Conservation (phyloP, 2,888 invertebrate species). For the Ochropacha duplaris region DNA sequence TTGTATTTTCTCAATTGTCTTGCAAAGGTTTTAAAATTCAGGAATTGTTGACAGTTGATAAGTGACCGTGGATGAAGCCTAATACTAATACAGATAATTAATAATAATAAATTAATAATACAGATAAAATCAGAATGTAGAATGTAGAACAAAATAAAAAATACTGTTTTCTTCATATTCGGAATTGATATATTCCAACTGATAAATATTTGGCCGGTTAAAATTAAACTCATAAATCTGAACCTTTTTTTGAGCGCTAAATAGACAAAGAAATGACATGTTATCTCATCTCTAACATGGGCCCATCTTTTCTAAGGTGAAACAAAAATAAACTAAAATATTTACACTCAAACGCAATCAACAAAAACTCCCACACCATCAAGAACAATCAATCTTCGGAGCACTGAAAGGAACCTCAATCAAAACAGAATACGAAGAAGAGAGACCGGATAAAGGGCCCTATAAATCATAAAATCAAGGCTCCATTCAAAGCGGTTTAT, state of each 20-base stretch:
- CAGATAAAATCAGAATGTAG: too few relatives aligned
- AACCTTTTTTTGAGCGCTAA: conserved; percentile 3
- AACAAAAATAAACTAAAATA: conserved; percentile 65
- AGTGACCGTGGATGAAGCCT: conserved; percentile 48
- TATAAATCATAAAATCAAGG: conserved; percentile 83
- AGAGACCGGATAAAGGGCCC: conserved; percentile 72
- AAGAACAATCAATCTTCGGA: conserved; percentile 80
- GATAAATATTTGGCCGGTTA: conserved; percentile 17
- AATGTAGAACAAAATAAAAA: too few relatives aligned
- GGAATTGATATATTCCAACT: background rate
- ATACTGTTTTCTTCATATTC: too few relatives aligned
- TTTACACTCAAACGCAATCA: conserved; percentile 69
- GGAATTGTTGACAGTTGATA: conserved; percentile 42
- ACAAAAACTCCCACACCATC: conserved; percentile 77
- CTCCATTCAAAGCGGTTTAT: conserved; percentile 76
- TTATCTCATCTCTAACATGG: conserved; percentile 31
- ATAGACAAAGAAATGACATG: conserved; percentile 19
- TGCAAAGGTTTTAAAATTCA: conserved; percentile 35
- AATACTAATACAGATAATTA: conserved; percentile 28
- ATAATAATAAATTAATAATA: too few relatives aligned
- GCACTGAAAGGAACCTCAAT: conserved; percentile 78
- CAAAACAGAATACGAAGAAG: conserved; percentile 79
- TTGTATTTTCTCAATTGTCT: conserved; percentile 64
- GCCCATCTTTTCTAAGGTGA: conserved; percentile 38
- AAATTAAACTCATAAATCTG: background rate